Evolutionary conservation across 2,888 invertebrate species (phyloP).

Genomic region (Drosophila affinis): DNA sequence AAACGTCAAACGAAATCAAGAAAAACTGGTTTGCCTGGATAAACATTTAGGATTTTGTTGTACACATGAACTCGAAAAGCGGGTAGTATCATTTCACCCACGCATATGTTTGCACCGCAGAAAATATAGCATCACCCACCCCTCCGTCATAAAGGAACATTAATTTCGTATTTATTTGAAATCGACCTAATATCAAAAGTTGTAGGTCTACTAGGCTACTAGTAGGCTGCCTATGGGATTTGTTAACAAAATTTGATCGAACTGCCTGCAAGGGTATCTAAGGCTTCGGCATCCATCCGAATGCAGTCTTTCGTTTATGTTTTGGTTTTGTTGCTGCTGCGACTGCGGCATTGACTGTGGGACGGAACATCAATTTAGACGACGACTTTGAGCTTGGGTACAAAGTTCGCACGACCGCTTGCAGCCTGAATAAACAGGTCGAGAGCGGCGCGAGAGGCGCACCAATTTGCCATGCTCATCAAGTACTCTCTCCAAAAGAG

Average conservation of each 20-base stretch:
- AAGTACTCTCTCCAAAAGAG: not conserved
- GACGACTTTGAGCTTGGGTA: constrained; percentile 36
- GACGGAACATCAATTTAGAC: not conserved
- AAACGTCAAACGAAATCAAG: constrained; percentile 35
- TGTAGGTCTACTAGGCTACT: no score
- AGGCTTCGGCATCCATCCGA: not conserved
- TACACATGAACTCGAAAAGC: not conserved
- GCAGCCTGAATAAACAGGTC: constrained; percentile 7
- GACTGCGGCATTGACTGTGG: not conserved
- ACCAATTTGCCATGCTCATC: constrained; percentile 13
- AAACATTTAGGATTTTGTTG: constrained; percentile 35
- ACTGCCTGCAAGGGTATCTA: not conserved
- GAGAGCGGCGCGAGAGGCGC: constrained; percentile 16
- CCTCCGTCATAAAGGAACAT: no score
- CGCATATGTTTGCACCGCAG: not conserved
- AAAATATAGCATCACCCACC: not conserved
- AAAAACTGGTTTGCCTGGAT: constrained; percentile 60
- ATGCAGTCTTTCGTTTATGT: not conserved
- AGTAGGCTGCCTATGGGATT: no score
- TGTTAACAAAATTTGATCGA: no score
- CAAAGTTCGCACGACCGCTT: constrained; percentile 36
- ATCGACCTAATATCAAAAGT: no score
- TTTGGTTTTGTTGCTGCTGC: constrained; percentile 28
- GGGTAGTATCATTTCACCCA: not conserved
- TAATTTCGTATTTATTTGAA: no score